A percentile compares a stretch with the other conserved stretches of the same genome.
Conservation (phyloP, 2,113 vertebrate genomes). For the Hippocampus comes region DNA sequence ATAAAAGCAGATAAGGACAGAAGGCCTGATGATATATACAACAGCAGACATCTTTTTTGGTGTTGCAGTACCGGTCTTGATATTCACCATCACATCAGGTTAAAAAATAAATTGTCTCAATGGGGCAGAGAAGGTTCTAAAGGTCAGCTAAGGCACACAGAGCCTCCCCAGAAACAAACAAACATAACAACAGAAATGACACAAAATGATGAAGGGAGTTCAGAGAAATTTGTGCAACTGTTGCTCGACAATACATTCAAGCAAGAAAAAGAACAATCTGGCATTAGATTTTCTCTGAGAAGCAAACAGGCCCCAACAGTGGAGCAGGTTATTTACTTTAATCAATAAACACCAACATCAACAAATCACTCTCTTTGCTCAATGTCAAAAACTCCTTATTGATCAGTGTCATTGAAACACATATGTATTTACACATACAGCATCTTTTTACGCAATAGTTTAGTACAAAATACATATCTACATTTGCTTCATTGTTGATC, state of each 20-base stretch:
- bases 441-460: constrained; percentile 61
- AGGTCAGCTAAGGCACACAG: constrained; percentile 93
- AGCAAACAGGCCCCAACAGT: constrained; percentile 58
- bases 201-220: constrained; percentile 58
- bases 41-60: constrained; percentile 84
- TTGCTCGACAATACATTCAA: constrained; percentile 88
- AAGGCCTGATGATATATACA: constrained; percentile 81
- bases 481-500: constrained; percentile 66
- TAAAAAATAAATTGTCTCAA: constrained; percentile 46
- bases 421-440: constrained; percentile 68
- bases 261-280: constrained; percentile 82
- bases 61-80: constrained; percentile 79
- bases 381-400: constrained; percentile 37
- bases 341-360: constrained; percentile 66
- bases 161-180: constrained; percentile 64
- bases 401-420: constrained; percentile 53
- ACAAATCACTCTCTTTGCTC: constrained; percentile 45
- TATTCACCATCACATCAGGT: constrained; percentile 52
- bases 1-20: constrained; percentile 72
- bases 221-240: constrained; percentile 84
- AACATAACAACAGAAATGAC: constrained; percentile 1
- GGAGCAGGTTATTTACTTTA: constrained; percentile 74
- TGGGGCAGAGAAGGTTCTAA: constrained; percentile 79
- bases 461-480: constrained; percentile 83
- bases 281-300: constrained; percentile 75